Conservation (phyloP, 2,888 invertebrate genomes). For the Ramazzottius varieornatus region DNA sequence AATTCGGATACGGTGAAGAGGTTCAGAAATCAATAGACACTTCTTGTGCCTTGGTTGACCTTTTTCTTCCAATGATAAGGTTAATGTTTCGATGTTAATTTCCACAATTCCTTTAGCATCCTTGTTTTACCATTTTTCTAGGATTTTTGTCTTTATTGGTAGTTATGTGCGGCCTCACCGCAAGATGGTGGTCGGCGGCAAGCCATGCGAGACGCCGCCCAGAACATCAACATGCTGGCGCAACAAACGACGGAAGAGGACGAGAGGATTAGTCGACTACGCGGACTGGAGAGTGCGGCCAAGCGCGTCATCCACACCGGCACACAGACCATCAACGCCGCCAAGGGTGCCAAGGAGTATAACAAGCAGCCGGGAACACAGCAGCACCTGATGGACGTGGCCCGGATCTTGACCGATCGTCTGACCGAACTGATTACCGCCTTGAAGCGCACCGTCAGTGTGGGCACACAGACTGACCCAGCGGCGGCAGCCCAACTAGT, state of each 20-base stretch:
- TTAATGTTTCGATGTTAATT: too few species aligned
- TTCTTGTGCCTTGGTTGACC: too few species aligned
- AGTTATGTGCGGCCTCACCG: constrained; percentile 55
- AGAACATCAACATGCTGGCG: constrained; percentile 60
- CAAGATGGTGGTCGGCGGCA: constrained; percentile 58
- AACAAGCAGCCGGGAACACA: constrained; percentile 56
- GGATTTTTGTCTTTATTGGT: constrained; percentile 9
- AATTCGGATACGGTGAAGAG: too few species aligned
- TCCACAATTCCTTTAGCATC: neutral
- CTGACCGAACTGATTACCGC: constrained; percentile 22
- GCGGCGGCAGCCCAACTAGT: constrained; percentile 15
- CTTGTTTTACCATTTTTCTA: neutral
- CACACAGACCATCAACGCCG: constrained; percentile 27
- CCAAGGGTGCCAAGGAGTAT: constrained; percentile 56
- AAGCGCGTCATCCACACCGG: neutral
- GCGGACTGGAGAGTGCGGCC: constrained; percentile 28
- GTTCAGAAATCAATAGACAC: too few species aligned
- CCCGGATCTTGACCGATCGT: constrained; percentile 26
- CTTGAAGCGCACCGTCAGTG: constrained; percentile 10
- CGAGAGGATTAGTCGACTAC: constrained; percentile 42
- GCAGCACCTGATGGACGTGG: constrained; percentile 46
- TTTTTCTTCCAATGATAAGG: too few species aligned
- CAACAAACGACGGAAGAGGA: constrained; percentile 62
- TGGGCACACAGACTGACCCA: neutral
- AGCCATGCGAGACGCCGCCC: constrained; percentile 58